phyloP scores from a whole-genome alignment of 2,113 vertebrate species.

The Erythrolamprus reginae region DNA sequence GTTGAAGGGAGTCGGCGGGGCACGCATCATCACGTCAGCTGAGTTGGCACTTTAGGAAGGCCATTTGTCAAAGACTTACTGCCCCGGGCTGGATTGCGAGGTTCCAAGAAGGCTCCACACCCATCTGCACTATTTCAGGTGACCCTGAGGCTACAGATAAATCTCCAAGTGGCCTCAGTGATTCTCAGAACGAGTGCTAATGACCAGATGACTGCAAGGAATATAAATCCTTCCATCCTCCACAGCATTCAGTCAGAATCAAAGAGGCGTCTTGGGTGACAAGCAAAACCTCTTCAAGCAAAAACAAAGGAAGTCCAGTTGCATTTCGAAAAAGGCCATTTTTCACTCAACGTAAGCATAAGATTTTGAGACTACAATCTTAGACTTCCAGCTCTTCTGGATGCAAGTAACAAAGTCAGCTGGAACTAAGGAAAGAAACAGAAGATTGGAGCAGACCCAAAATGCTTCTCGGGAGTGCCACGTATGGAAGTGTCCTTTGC shows the following conservation, averaged over 20 bases:
- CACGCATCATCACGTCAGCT: too few relatives aligned
- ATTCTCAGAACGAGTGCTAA: background rate
- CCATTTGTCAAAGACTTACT: too few relatives aligned
- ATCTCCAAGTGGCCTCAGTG: background rate
- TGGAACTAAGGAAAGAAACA: background rate
- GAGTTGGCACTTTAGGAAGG: too few relatives aligned
- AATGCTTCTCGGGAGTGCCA: background rate
- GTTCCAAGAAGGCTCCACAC: background rate
- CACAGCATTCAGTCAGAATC: background rate
- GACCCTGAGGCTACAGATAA: background rate
- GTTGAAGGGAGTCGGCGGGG: too few relatives aligned
- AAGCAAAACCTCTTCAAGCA: background rate
- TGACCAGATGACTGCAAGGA: background rate
- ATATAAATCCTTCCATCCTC: background rate
- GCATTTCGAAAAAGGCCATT: background rate
- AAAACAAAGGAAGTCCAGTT: background rate
- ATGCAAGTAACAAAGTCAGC: background rate
- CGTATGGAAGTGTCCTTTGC: background rate
- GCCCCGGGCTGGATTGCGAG: too few relatives aligned
- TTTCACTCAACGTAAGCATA: background rate
- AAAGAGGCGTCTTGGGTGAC: background rate
- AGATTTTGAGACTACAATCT: background rate
- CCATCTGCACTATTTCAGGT: background rate
- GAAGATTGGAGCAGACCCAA: conserved; percentile 8
- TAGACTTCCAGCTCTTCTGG: background rate